Evolutionary conservation across 1,140 invertebrate species (phyloP).

Genomic region (Zaprionus lachaisei): DNA sequence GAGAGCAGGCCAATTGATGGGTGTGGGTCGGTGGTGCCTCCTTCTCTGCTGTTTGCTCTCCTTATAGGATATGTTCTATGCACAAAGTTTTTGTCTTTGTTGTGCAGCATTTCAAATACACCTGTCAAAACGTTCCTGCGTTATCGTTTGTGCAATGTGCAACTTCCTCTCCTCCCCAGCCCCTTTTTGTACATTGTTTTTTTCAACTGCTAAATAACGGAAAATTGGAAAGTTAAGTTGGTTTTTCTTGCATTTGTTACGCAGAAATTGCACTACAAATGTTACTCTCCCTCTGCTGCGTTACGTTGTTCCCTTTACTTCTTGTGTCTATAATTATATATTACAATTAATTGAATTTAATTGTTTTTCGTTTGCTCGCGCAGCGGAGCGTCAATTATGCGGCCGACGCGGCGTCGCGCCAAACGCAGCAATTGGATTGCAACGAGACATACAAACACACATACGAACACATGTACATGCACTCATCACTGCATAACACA

Average conservation of each 20-base stretch:
- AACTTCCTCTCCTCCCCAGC: background rate
- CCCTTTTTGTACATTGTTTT: slow-evolving; percentile 29
- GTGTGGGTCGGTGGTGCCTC: slow-evolving; percentile 16
- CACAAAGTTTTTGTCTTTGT: slow-evolving; percentile 36
- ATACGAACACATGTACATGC: slow-evolving; percentile 10
- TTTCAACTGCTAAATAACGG: slow-evolving; percentile 23
- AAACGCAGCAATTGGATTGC: slow-evolving; percentile 74
- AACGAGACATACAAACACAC: slow-evolving; percentile 40
- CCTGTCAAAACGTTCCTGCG: slow-evolving; percentile 3
- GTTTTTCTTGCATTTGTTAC: slow-evolving; percentile 51
- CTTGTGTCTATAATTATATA: slow-evolving; percentile 50
- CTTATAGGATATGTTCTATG: background rate
- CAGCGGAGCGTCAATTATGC: slow-evolving; percentile 75
- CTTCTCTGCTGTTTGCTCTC: background rate
- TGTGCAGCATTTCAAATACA: slow-evolving; percentile 28
- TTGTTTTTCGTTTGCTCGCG: slow-evolving; percentile 71
- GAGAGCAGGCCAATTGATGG: slow-evolving; percentile 39
- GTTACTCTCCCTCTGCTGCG: slow-evolving; percentile 6
- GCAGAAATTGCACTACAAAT: slow-evolving; percentile 38
- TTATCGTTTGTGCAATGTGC: background rate
- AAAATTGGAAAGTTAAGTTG: slow-evolving; percentile 2
- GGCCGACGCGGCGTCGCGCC: slow-evolving; percentile 34
- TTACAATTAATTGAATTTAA: slow-evolving; percentile 80
- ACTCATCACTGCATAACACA: slow-evolving; percentile 4
- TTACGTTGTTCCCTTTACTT: slow-evolving; percentile 2